Conservation (phyloP, 1,140 invertebrate genomes). For the Lasaia peninsularis region DNA sequence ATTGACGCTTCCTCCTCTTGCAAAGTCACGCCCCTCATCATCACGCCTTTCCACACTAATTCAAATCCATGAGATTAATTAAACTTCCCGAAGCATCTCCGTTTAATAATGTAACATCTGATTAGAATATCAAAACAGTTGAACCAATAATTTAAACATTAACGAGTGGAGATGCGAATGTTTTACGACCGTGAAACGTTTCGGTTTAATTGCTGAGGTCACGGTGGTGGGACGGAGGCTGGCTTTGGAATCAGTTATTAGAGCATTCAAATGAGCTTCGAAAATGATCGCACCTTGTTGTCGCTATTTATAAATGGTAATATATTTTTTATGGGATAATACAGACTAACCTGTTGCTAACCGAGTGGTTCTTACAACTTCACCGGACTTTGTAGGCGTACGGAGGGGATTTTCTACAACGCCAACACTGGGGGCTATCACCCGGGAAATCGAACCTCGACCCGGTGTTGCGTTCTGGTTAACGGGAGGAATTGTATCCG, state of each 20-base stretch:
- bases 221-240: background rate
- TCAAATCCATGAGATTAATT: slow-evolving; percentile 8
- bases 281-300: too few species aligned
- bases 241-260: background rate
- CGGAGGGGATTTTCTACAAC: too few species aligned
- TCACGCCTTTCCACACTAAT: slow-evolving; percentile 12
- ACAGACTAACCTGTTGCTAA: too few species aligned
- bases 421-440: too few species aligned
- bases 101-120: slow-evolving; percentile 5
- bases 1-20: slow-evolving; percentile 14
- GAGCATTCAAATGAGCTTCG: too few species aligned
- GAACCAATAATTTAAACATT: background rate
- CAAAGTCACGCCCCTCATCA: slow-evolving; percentile 26
- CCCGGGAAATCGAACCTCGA: too few species aligned
- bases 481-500: too few species aligned
- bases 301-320: too few species aligned
- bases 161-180: background rate
- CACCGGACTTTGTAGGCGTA: too few species aligned
- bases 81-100: background rate
- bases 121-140: background rate
- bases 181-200: background rate
- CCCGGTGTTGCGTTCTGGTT: too few species aligned
- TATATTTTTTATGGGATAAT: too few species aligned
- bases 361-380: too few species aligned
- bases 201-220: background rate